Evolutionary conservation across 2,888 invertebrate species (phyloP), one percentile per base, ranked within the genome.

Genomic region (Andrena marginata): DNA sequence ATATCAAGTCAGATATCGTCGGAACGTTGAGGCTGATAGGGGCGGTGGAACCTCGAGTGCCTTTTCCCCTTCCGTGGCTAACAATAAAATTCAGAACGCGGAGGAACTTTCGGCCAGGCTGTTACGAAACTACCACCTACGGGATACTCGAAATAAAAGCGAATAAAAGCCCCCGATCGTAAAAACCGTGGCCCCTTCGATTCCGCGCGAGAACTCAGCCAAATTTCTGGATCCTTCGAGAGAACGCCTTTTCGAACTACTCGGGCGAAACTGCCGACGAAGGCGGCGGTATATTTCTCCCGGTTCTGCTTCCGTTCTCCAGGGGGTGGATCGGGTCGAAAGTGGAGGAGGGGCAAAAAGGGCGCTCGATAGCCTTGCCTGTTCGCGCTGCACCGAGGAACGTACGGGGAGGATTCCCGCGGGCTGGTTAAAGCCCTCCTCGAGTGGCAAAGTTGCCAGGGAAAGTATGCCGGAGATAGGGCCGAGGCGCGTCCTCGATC

Each of bases 391-490:
- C 59, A 54, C 60, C 71, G 51, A 31, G 13, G n/a, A n/a, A 8
- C 42, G 56, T 56, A 23, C 20, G 60, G 20, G 2, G 42, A 35
- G 54, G 69, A 76, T 76, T 64, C 80, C 82, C 71, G 75, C 68
- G 64, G 64, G 72, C 65, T 8, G 48, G 23, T 48, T 42, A 31
- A 48, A 67, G 65, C 35, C 42, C 49, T 35, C 23, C 31, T 7
- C 49, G 63, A 26, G 35, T 48, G 35, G 71, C n/a, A 60, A 82
- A 76, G 33, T 75, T 72, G 10, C 56, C 33, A 13, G 56, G 71
- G 35, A 60, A 71, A 62, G 67, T 59, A 63, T 68, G 67, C 31
- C 60, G 33, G 51, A 65, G 81, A 79, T 73, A 82, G 64, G 54
- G 35, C 23, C 8, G 6, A 33, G 51, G 29, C 4, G 64, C 7